Evolutionary conservation across 2,888 invertebrate species (phyloP).

Genomic region (Odontomyia ornata): DNA sequence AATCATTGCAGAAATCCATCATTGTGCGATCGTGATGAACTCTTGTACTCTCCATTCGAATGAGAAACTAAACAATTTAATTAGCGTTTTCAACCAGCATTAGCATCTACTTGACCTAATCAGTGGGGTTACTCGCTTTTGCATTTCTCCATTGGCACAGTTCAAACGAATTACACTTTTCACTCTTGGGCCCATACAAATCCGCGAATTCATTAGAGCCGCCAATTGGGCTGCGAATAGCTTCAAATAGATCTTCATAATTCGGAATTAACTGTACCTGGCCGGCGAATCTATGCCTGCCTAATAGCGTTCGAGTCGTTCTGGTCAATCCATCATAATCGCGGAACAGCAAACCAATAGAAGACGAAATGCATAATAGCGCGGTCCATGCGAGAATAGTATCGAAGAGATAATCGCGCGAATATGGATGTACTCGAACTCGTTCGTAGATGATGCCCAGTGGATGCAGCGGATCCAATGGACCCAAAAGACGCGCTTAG

Average conservation of each 20-base stretch:
- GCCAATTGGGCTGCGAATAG: slow-evolving; percentile 8
- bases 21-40: slow-evolving; percentile 8
- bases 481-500: background rate
- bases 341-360: background rate
- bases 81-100: slow-evolving; percentile 8
- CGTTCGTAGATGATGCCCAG: background rate
- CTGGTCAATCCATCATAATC: slow-evolving; percentile 32
- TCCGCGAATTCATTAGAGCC: slow-evolving; percentile 37
- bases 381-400: slow-evolving; percentile 5
- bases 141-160: slow-evolving; percentile 23
- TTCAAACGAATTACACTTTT: slow-evolving; percentile 37
- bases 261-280: slow-evolving; percentile 40
- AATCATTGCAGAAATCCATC: background rate
- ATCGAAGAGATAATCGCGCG: slow-evolving; percentile 25
- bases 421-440: background rate
- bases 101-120: slow-evolving; percentile 29
- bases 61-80: slow-evolving; percentile 22
- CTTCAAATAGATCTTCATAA: slow-evolving; percentile 35
- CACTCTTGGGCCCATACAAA: slow-evolving; percentile 9
- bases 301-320: slow-evolving; percentile 28
- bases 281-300: background rate
- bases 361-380: slow-evolving; percentile 30
- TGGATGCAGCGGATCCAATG: background rate
- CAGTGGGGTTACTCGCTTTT: slow-evolving; percentile 9
- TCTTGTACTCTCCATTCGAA: background rate